Evolutionary conservation across 2,797 vertebrate species (phyloP), one percentile per base, ranked within the genome.

Genomic region (Channa striata): DNA sequence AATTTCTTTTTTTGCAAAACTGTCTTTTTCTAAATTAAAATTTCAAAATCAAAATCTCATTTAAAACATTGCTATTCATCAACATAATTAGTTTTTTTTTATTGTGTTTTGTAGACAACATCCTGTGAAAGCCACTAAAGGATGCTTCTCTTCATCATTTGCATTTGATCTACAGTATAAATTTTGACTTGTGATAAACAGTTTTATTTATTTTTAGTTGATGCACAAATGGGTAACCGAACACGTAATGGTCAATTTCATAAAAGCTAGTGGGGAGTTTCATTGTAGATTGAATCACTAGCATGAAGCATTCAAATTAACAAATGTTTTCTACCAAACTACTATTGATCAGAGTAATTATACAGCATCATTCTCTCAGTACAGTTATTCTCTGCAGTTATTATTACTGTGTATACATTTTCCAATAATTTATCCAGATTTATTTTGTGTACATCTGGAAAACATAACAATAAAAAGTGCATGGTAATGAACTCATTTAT

Each of bases 321-420:
- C 44, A 72, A 56, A 83, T 60, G 2, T 43, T 59, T 64, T 59
- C 11, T 23, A 58, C 23, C 12, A 68, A 71, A 80, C 72, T 52
- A 68, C 42, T 70, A 74, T 83, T 80, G 73, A 76, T 86, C 49
- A 60, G 19, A 47, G 8, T 76, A 63, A 84, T 80, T 71, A 79
- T 80, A 74, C 17, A 8, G n/a, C 40, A 74, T 66, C 30, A 50
- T 8, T 67, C 48, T 58, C 46, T 56, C 37, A 47, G 47, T 59
- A 25, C 21, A 36, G 23, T 68, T 66, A 23, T 67, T 58, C 40
- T 72, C 46, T 56, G 37, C 51, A 51, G 59, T 66, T 43, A 63
- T 79, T 63, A 63, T 69, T 54, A 57, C 13, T 14, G 25, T 39
- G 33, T 36, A 30, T 39, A 20, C 42, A 23, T 12, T 13, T 74